phyloP scores from a whole-genome alignment of 2,113 vertebrate species.

The Parus major region DNA sequence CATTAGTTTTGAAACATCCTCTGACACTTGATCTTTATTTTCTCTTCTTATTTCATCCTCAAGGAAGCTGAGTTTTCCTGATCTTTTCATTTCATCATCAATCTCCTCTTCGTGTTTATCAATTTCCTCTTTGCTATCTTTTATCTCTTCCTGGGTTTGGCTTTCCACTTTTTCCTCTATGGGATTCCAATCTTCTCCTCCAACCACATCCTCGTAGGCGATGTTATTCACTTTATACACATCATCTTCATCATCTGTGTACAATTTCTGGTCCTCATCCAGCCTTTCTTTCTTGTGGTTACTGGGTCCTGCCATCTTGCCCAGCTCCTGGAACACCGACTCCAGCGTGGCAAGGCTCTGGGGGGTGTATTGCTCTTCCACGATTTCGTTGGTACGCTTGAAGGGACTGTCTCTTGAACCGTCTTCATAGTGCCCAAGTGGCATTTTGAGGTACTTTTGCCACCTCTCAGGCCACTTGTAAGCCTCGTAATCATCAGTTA shows the following conservation, averaged over 20 bases:
- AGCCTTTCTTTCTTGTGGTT: constrained; percentile 78
- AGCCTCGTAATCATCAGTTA: constrained; percentile 80
- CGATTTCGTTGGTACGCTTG: constrained; percentile 93
- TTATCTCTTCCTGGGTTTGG: constrained; percentile 86
- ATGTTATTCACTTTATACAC: constrained; percentile 84
- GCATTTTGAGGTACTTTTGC: constrained; percentile 77
- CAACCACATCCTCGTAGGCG: constrained; percentile 85
- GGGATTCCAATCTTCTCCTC: constrained; percentile 87
- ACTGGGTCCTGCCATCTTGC: constrained; percentile 78
- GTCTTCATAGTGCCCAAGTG: constrained; percentile 82
- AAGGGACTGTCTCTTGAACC: constrained; percentile 86
- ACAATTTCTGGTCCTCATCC: constrained; percentile 84
- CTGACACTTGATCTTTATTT: constrained; percentile 74
- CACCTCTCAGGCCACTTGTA: constrained; percentile 78
- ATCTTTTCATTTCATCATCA: constrained; percentile 80
- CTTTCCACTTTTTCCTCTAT: constrained; percentile 84
- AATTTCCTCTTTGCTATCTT: constrained; percentile 81
- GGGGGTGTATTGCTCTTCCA: constrained; percentile 93
- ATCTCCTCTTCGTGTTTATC: constrained; percentile 78
- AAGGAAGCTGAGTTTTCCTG: constrained; percentile 66
- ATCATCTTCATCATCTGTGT: constrained; percentile 83
- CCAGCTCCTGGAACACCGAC: constrained; percentile 92
- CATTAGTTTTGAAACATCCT: constrained; percentile 83
- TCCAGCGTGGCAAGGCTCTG: constrained; percentile 93
- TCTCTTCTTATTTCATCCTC: constrained; percentile 74